Base-by-base conservation (phyloP, 2,113 vertebrate genomes). In the Malurus alboscapulatus region DNA sequence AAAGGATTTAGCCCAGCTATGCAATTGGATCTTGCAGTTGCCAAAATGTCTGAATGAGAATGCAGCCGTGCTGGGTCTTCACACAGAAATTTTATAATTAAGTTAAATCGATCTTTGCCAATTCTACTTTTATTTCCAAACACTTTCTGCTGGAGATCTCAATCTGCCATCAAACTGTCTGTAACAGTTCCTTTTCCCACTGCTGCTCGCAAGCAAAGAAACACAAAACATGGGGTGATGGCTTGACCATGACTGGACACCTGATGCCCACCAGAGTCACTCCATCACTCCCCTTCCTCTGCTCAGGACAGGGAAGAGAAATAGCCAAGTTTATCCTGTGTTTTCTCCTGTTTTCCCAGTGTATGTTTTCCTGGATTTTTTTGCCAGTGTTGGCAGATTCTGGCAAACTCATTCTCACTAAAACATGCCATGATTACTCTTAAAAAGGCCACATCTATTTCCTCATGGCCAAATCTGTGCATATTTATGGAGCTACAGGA, bases 201-300 rank as follows among this genome's bases (percentile, higher is more conserved):
- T 13, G 7, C 14, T 36, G 45, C 17, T 55, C 29, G 65, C n/a
- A 74, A 34, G 24, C 4, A 63, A 59, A 32, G 12, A 36, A n/a
- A 32, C 6, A 27, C 1, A 3, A 45, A 63, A 15, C 19, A 6
- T 14, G 32, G 14, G 54, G 62, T 30, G 17, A 13, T 25, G 24
- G 6, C 14, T 20, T 50, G 20, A 34, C 20, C 30, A 13, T 75
- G 15, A 5, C 45, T 65, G 40, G 9, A 42, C 5, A 9, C 9
- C 51, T 40, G 22, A 2, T 42, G 7, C 16, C 25, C 12, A 47
- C 17, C 17, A 58, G 51, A n/a, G 22, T 4, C 0, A 0, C 16
- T 68, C 29, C 26, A 12, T 42, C 12, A 16, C 16, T 38, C 16
- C 24, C 4, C 7, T 66, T 77, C 18, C 17, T 69, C 30, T 36